These are phyloP conservation scores for Platygyra sinensis DNA, from an alignment of 64 coral and sea anemone genomes.

Conservation along the genomic window DNA sequence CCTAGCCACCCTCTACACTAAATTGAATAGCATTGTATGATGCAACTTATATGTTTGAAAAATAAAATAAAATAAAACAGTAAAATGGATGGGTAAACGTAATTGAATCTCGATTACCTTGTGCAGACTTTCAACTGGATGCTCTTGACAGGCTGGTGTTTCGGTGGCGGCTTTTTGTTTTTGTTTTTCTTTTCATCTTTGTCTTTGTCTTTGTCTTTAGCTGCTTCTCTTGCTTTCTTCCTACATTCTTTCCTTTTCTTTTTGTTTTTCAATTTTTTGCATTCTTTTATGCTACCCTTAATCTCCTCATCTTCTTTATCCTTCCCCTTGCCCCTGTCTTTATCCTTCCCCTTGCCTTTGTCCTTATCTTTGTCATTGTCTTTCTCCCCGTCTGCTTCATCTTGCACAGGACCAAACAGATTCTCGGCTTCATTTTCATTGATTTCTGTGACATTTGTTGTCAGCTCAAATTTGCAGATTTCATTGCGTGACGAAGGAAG, in stretches of 20 bases:
- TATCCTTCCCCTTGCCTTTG: no score
- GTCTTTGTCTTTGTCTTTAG: background rate
- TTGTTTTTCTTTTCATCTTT: background rate
- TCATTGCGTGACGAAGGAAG: slow-evolving; percentile 41
- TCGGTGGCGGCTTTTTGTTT: slow-evolving; percentile 25
- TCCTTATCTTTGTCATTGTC: background rate
- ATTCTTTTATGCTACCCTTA: background rate
- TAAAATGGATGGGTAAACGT: no score
- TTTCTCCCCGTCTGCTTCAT: background rate
- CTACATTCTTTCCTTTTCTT: background rate
- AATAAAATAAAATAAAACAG: no score
- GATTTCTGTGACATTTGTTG: background rate
- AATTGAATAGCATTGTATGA: no score
- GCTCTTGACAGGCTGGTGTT: slow-evolving; percentile 25
- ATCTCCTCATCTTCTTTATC: background rate
- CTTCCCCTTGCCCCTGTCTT: background rate
- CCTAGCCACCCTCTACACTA: no score
- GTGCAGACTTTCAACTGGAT: slow-evolving; percentile 58
- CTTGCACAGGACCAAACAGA: slow-evolving; percentile 11
- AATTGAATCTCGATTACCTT: slow-evolving; percentile 22
- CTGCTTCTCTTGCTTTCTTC: no score
- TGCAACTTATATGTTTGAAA: no score
- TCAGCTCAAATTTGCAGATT: slow-evolving; percentile 40
- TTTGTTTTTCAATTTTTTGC: background rate
- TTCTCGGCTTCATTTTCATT: background rate